A percentile compares a stretch with the other conserved stretches of the same genome.
Conservation (phyloP, 2,797 vertebrate species). For the Molossus molossus region DNA sequence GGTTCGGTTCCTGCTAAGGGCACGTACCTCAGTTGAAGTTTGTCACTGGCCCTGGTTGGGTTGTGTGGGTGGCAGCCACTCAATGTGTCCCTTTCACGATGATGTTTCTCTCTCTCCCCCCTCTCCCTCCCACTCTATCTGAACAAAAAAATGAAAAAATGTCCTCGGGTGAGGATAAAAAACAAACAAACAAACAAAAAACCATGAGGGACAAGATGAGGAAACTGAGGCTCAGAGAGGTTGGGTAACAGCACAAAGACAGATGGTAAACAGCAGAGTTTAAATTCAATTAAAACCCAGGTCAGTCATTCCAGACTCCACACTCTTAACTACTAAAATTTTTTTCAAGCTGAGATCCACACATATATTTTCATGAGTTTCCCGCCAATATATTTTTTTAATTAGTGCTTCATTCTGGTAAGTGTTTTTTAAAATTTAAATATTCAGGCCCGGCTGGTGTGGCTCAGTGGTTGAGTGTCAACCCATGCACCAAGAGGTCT, state of each 20-base stretch:
- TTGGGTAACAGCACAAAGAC: not conserved
- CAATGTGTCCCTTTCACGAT: too few relatives aligned
- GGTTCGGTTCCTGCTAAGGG: too few relatives aligned
- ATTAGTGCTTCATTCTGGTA: slow-evolving; percentile 51
- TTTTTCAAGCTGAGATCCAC: slow-evolving; percentile 52
- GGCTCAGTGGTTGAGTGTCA: too few relatives aligned
- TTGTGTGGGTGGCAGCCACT: too few relatives aligned
- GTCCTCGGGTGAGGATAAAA: too few relatives aligned
- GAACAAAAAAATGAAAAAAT: too few relatives aligned
- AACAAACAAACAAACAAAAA: not conserved
- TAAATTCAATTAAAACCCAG: slow-evolving; percentile 38
- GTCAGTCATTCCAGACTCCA: slow-evolving; percentile 27
- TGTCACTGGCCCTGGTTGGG: too few relatives aligned
- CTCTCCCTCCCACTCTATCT: too few relatives aligned
- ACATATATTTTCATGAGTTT: not conserved
- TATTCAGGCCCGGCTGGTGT: not conserved
- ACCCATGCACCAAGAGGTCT: too few relatives aligned
- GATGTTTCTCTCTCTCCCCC: too few relatives aligned
- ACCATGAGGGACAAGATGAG: slow-evolving; percentile 21
- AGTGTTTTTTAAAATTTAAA: slow-evolving; percentile 45
- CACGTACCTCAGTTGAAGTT: too few relatives aligned
- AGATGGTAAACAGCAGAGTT: not conserved
- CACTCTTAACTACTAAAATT: not conserved
- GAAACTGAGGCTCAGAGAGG: not conserved
- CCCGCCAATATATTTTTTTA: not conserved